phyloP scores from a whole-genome alignment of 2,113 vertebrate species.

The Grus americana region DNA sequence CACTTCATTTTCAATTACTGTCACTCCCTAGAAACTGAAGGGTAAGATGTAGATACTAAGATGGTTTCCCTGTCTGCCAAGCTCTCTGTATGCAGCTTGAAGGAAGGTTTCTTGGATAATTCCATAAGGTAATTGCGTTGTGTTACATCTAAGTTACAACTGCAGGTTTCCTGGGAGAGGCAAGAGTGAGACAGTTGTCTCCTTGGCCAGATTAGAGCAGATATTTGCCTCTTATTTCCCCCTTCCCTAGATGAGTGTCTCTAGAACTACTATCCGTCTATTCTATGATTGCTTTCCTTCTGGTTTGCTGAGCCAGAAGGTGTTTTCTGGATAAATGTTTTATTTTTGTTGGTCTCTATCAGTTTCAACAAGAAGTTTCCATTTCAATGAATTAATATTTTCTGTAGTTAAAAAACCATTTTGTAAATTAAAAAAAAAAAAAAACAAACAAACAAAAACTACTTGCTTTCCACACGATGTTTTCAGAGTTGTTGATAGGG shows the following conservation, averaged over 20 bases:
- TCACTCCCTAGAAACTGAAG: not conserved
- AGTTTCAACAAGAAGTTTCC: not conserved
- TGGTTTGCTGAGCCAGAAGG: not conserved
- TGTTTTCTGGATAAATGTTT: not conserved
- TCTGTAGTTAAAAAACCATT: not conserved
- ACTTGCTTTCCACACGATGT: not conserved
- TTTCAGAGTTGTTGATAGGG: not conserved
- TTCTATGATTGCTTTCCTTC: not conserved
- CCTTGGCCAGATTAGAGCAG: not conserved
- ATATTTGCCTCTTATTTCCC: not conserved
- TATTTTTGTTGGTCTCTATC: not conserved
- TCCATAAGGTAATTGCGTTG: not conserved
- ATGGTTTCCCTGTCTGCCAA: not conserved
- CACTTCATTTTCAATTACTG: not conserved
- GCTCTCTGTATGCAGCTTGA: not conserved
- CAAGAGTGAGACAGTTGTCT: not conserved
- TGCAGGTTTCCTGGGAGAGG: not conserved
- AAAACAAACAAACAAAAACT: not conserved
- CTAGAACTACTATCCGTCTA: not conserved
- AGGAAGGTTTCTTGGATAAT: not conserved
- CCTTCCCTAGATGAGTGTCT: not conserved
- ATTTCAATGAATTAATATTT: not conserved
- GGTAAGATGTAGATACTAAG: not conserved
- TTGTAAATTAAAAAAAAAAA: not conserved
- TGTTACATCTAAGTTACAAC: not conserved